These are phyloP conservation scores for Onychostruthus taczanowskii DNA, from an alignment of 2,113 vertebrate genomes.

Conservation along the genomic window DNA sequence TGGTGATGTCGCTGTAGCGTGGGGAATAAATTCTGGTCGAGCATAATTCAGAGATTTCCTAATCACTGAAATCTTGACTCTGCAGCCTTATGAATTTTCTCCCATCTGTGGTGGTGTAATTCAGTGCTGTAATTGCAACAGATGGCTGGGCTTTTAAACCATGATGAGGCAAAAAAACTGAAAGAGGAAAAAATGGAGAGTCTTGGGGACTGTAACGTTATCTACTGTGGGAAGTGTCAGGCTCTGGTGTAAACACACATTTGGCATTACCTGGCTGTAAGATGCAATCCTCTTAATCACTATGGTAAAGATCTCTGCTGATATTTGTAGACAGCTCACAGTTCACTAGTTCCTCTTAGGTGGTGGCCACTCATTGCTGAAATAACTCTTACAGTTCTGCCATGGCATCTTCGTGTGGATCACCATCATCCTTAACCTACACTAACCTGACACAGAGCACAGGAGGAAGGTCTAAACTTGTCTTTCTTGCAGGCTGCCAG, in stretches of 20 bases:
- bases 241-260: background rate
- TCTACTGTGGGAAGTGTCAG: background rate
- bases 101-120: constrained; percentile 53
- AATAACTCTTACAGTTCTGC: background rate
- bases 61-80: constrained; percentile 41
- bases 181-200: background rate
- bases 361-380: background rate
- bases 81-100: constrained; percentile 11
- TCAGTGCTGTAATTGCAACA: constrained; percentile 30
- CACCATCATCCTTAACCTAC: background rate
- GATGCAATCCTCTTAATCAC: background rate
- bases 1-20: background rate
- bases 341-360: background rate
- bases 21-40: background rate
- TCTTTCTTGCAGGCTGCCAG: background rate
- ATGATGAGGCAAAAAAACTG: background rate
- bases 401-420: background rate
- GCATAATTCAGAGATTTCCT: constrained; percentile 33
- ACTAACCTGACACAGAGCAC: background rate
- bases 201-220: background rate
- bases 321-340: background rate
- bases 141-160: background rate
- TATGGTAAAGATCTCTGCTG: background rate
- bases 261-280: background rate
- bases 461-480: background rate